A percentile compares a stretch with the other conserved stretches of the same genome.
phyloP scores from a whole-genome alignment of 1,140 invertebrate genomes.

The Orussus abietinus region DNA sequence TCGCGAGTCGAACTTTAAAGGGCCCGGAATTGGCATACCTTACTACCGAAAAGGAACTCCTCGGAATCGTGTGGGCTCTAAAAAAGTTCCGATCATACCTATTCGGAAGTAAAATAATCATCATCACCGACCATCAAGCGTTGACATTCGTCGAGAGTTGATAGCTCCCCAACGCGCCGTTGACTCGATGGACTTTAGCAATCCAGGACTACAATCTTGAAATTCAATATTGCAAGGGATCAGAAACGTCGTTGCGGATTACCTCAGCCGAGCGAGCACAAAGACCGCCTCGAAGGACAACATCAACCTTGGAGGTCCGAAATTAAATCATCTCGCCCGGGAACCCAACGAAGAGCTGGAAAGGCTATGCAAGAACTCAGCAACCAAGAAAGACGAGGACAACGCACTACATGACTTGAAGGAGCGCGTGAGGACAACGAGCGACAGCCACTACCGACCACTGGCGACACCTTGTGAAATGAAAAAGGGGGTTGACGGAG shows the following conservation, averaged over 20 bases:
- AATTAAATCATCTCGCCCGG: neutral
- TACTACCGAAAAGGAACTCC: slow-evolving; percentile 43
- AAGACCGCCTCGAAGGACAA: neutral
- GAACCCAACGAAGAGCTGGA: slow-evolving; percentile 4
- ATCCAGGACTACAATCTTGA: slow-evolving; percentile 44
- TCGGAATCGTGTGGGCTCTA: slow-evolving; percentile 45
- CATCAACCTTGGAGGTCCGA: no score
- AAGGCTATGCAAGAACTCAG: neutral
- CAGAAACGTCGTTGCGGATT: slow-evolving; percentile 3
- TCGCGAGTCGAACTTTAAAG: slow-evolving; percentile 40
- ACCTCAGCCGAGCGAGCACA: neutral
- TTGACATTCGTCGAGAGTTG: slow-evolving; percentile 42
- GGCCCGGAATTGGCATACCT: slow-evolving; percentile 41
- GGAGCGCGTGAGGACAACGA: no score
- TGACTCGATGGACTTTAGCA: slow-evolving; percentile 44
- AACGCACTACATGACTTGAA: no score
- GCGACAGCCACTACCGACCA: no score
- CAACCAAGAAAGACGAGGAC: no score
- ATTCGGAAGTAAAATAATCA: slow-evolving; percentile 32
- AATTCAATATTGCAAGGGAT: slow-evolving; percentile 35
- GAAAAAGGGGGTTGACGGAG: no score
- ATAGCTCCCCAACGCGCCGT: slow-evolving; percentile 36
- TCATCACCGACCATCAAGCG: slow-evolving; percentile 50
- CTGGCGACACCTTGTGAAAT: no score
- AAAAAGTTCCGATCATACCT: slow-evolving; percentile 39